These are phyloP conservation scores for Bergia sp. DNA, from an alignment of 92 coral and sea anemone species.

Conservation along the genomic window DNA sequence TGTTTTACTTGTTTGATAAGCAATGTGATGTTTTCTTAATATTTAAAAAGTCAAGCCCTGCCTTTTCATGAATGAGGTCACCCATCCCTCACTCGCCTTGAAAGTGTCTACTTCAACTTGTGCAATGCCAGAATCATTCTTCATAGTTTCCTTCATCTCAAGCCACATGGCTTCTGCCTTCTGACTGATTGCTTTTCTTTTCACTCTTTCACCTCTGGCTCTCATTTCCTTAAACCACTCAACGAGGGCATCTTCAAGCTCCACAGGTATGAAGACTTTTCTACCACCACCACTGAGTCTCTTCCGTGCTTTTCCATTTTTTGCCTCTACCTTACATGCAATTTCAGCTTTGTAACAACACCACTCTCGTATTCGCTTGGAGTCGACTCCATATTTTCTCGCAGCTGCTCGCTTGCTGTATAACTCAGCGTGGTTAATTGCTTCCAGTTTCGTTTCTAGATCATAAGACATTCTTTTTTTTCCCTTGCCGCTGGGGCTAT, in stretches of 20 bases:
- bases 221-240: slow-evolving; percentile 32
- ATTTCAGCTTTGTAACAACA: slow-evolving; percentile 46
- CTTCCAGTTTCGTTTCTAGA: slow-evolving; percentile 44
- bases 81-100: slow-evolving; percentile 49
- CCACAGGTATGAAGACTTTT: slow-evolving; percentile 33
- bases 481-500: slow-evolving; percentile 40
- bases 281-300: slow-evolving; percentile 43
- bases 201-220: slow-evolving; percentile 7
- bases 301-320: slow-evolving; percentile 28
- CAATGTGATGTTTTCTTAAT: no score
- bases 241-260: slow-evolving; percentile 22
- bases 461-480: slow-evolving; percentile 47
- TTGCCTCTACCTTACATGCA: slow-evolving; percentile 34
- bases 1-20: no score
- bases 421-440: slow-evolving; percentile 20
- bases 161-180: slow-evolving; percentile 39
- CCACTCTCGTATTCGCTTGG: slow-evolving; percentile 45
- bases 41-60: slow-evolving; percentile 15
- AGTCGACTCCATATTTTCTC: slow-evolving; percentile 41
- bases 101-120: slow-evolving; percentile 6
- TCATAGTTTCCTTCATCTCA: slow-evolving; percentile 5
- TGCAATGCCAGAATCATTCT: not conserved
- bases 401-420: slow-evolving; percentile 43
- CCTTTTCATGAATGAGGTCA: slow-evolving; percentile 42
- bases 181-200: slow-evolving; percentile 29